Base-by-base conservation (phyloP, 2,797 vertebrate species). In the Caiman crocodilus region DNA sequence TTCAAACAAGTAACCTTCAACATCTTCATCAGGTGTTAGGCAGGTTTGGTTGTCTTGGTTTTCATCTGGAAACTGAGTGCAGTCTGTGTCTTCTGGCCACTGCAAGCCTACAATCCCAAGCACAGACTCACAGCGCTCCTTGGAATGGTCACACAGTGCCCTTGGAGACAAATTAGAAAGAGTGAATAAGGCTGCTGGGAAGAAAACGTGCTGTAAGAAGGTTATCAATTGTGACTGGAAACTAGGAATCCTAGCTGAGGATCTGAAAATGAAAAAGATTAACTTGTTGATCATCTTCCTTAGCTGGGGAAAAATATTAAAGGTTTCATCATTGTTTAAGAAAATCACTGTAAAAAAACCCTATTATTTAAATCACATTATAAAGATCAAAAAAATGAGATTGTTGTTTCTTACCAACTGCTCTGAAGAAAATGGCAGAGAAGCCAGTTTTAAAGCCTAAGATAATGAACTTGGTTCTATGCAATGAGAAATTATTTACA, bases 1-100 rank as follows among this genome's bases (percentile, higher is more conserved):
- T 64, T 86, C 50, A 50, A 25, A 95, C 85, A 20, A 94, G 87
- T 85, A 93, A 99, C 99, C 99, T 96, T 99, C 98, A 90, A 99
- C 99, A 4, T 98, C 98, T 55, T 98, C 98, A 96, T 98, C 98
- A 1, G 99, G 99, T 94, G 99, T 98, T 80, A 99, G 97, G 88
- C 99, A 99, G 57, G 98, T 98, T 58, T 92, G 88, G 94, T 99
- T 98, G 17, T 97, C 98, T 6, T 84, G 96, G 61, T 97, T 98
- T 65, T 99, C 99, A 91, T 99, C 98, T 17, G 99, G 99, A 92
- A 99, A 99, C 88, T 99, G 99, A 83, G 88, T 96, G 30, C 99
- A 99, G 83, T 99, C 99, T 0, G 99, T 99, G 74, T 99, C 99
- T 82, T 99, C 99, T 0, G 99, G 99, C 99, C 99, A 99, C 96